A percentile compares a stretch with the other conserved stretches of the same genome.
Evolutionary conservation across 2,888 invertebrate species (phyloP).

Genomic region (Cinara cedri): DNA sequence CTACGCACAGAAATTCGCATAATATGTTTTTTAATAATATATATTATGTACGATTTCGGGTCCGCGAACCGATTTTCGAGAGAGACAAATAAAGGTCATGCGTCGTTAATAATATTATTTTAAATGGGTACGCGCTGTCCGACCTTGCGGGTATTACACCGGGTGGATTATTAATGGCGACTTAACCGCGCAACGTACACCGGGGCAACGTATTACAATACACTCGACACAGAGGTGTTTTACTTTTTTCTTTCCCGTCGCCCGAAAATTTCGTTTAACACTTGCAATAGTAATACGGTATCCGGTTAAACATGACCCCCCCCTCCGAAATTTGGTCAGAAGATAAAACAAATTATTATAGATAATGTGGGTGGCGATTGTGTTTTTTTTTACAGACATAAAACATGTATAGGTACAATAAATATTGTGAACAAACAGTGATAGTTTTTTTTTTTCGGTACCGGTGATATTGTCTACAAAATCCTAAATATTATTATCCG

Average conservation of each 20-base stretch:
- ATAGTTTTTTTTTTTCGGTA: too few species aligned
- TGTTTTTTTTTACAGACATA: too few species aligned
- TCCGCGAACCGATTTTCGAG: neutral
- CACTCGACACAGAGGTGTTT: neutral
- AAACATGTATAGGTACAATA: too few species aligned
- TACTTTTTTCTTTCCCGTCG: neutral
- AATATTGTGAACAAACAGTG: too few species aligned
- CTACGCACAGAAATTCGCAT: neutral
- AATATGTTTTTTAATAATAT: neutral
- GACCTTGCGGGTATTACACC: neutral
- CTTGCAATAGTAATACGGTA: too few species aligned
- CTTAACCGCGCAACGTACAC: neutral
- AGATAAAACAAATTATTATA: too few species aligned
- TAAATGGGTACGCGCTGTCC: neutral
- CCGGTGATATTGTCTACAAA: too few species aligned
- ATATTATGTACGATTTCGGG: neutral
- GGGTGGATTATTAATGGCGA: neutral
- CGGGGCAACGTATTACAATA: neutral
- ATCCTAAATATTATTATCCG: too few species aligned
- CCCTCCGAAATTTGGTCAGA: too few species aligned
- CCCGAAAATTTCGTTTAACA: neutral
- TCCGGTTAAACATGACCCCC: too few species aligned
- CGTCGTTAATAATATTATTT: neutral
- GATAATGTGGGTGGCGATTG: too few species aligned
- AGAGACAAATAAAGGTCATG: conserved; percentile 18